These are phyloP conservation scores for Zoanthus solanderi DNA, from an alignment of 92 coral and sea anemone genomes.

Conservation along the genomic window DNA sequence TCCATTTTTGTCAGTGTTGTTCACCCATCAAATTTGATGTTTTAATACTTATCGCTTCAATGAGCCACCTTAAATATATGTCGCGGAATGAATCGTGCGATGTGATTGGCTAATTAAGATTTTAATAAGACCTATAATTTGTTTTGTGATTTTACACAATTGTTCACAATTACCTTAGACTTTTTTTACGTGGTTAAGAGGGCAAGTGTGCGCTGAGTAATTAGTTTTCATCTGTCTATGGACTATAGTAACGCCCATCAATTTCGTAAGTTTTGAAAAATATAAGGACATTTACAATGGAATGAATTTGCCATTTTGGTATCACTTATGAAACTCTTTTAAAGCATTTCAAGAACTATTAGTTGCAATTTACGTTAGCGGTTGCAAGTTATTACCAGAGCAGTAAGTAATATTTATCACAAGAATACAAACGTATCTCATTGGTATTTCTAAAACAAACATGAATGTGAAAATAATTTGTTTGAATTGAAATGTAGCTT, in stretches of 20 bases:
- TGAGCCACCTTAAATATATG: conserved; percentile 49
- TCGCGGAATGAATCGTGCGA: conserved; percentile 63
- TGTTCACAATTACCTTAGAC: conserved; percentile 52
- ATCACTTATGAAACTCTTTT: neutral
- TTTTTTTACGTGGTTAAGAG: conserved; percentile 43
- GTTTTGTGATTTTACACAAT: conserved; percentile 76
- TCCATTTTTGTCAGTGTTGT: conserved; percentile 32
- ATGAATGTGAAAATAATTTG: conserved; percentile 58
- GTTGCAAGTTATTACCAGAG: neutral
- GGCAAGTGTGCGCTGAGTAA: conserved; percentile 36
- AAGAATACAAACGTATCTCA: conserved; percentile 53
- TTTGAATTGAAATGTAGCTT: conserved; percentile 69
- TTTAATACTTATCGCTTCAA: conserved; percentile 61
- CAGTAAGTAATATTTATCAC: conserved; percentile 48
- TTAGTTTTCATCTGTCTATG: conserved; percentile 18
- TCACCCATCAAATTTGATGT: conserved; percentile 52
- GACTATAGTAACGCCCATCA: neutral
- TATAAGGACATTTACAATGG: neutral
- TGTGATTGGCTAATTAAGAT: conserved; percentile 73
- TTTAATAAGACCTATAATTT: conserved; percentile 87
- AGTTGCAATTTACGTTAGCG: neutral
- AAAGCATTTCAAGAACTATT: neutral
- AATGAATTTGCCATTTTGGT: neutral
- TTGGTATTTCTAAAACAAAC: conserved; percentile 76
- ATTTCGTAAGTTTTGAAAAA: neutral